Base-by-base conservation (phyloP, 2,888 invertebrate species). In the Coremacera marginata region DNA sequence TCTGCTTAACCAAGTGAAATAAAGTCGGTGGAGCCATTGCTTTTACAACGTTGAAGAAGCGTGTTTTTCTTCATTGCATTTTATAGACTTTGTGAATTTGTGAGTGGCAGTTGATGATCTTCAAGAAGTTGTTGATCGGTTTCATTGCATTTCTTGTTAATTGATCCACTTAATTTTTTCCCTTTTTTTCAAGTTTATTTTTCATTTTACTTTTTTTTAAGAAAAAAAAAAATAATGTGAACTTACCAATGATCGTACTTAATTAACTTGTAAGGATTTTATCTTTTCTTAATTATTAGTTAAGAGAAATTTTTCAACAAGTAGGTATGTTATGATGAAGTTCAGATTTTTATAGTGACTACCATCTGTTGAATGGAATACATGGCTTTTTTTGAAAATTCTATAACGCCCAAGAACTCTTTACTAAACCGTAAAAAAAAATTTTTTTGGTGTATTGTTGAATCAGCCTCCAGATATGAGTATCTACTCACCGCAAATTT, bases 131-230 rank as follows among this genome's bases (percentile, higher is more conserved):
- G 68, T 27, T 34, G 68, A 51, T 68, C 68, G 51, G 8, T 51
- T 27, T 49, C 11, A 68, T 16, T 34, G n/a, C 51, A 49, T 27
- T 25, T 22, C 11, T 22, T 49, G 51, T 68, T 68, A 68, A 68
- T 68, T 68, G 68, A 22, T 68, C 68, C 68, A 68, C 49, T 68
- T 68, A 68, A 22, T 14, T 22, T 8, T 63, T 63, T 1, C 0
- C n/a, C n/a, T n/a, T 37, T 65, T 37, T 31, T 31, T 31, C 8
- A 9, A 27, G 7, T 63, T 63, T 34, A 8, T 16, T 34, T 65
- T 65, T 65, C 14, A 19, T 31, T 31, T 31, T 2, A 3, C 31
- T 2, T 27, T 31, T 14, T 3, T 9, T 1, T 31, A 34, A 7
- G 0, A 63, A n/a, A 16, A 11, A 34, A 63, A 31, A 31, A 63